Evolutionary conservation across 2,797 vertebrate genomes (phyloP), one percentile per base, ranked within the genome.

Genomic region (Babyrousa celebensis): DNA sequence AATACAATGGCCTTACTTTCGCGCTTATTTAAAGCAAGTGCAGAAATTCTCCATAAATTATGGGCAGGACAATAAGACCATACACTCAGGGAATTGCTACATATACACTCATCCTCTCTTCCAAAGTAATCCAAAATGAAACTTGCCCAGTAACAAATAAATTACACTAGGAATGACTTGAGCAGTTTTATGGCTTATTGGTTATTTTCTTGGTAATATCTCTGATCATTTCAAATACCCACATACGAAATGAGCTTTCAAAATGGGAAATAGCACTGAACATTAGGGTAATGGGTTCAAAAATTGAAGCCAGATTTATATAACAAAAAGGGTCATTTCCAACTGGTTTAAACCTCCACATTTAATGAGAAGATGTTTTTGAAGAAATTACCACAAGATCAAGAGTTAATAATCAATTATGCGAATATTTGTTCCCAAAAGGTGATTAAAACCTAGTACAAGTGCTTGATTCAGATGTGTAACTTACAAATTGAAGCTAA

Each of bases 151-250:
- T 43, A 86, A 88, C 65, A 94, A 95, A 93, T 77, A 92, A 96
- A 95, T 80, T 93, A 84, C 43, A 7, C 21, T 27, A 67, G 27
- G 29, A 87, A 88, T 74, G 54, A 87, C 32, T 36, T 84, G 67
- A 94, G 43, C 27, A 75, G 60, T 27, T 89, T 97, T 96, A 95
- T 93, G 74, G 74, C 40, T 96, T 92, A 63, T 91, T 89, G 85
- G 83, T 77, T 74, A 94, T 95, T 89, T 94, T 95, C 90, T 84
- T 93, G 74, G 52, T 96, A 96, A 96, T 96, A 78, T 91, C 82
- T 93, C 92, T 65, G 65, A 95, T 94, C 88, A 93, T 96, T 97
- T 97, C 85, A 96, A 96, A 95, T 94, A 82, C 54, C 65, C 36
- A 77, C 88, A 75, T 40, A 65, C 43, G 79, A 94, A 95, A 96